A percentile compares a stretch with the other conserved stretches of the same genome.
phyloP scores from a whole-genome alignment of 2,888 invertebrate genomes.

The Drosophila greeni region DNA sequence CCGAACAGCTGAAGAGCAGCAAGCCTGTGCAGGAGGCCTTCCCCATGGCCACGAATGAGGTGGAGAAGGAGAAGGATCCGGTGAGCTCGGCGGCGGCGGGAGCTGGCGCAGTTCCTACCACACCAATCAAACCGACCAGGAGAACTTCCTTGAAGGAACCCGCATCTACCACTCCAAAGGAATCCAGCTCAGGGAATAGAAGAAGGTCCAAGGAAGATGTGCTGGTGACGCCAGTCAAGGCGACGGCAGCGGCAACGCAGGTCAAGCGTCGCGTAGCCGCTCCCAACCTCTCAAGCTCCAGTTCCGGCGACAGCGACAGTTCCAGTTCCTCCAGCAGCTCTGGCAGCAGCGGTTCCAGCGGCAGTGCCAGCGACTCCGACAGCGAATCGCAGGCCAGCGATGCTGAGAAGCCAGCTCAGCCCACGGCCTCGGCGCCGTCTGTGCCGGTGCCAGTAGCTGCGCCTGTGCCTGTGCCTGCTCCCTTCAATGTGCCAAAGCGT shows the following conservation, averaged over 20 bases:
- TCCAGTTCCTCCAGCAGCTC: conserved; percentile 65
- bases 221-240: conserved; percentile 7
- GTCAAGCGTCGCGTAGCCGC: conserved; percentile 63
- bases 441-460: conserved; percentile 3
- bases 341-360: conserved; percentile 63
- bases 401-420: conserved; percentile 29
- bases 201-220: conserved; percentile 69
- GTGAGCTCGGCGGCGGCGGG: conserved; percentile 6
- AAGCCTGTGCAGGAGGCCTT: conserved; percentile 82
- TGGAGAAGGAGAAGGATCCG: conserved; percentile 39
- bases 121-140: conserved; percentile 36
- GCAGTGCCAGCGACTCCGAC: conserved; percentile 65
- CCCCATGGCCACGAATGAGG: conserved; percentile 19
- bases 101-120: conserved; percentile 11
- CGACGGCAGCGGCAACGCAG: conserved; percentile 35
- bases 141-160: conserved; percentile 49
- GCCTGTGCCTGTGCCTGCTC: neutral
- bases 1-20: conserved; percentile 92
- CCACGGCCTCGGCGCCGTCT: conserved; percentile 2
- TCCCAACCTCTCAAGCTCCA: conserved; percentile 69
- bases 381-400: conserved; percentile 49
- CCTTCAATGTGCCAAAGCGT: conserved; percentile 65
- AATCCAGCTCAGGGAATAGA: conserved; percentile 34
- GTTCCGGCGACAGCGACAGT: conserved; percentile 71
- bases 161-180: conserved; percentile 33